Evolutionary conservation across 2,797 vertebrate species (phyloP).

Genomic region (Onychomys arenicola): DNA sequence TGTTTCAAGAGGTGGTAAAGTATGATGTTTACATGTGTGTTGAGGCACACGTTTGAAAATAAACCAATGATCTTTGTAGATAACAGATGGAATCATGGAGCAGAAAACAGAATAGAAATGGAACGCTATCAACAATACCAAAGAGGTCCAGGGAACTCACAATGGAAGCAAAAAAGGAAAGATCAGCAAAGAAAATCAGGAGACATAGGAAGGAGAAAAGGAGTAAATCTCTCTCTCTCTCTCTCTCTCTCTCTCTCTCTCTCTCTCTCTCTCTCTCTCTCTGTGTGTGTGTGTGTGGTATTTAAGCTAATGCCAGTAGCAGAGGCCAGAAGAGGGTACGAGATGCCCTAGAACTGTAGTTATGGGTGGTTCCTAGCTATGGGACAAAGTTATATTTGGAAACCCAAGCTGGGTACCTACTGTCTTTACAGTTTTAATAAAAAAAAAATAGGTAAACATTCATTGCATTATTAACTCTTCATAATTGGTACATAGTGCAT

Average conservation of each 20-base stretch:
- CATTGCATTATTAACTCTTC: background rate
- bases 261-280: too few relatives aligned
- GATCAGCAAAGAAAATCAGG: background rate
- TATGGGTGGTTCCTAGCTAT: background rate
- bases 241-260: too few relatives aligned
- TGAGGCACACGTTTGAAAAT: background rate
- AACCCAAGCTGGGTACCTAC: background rate
- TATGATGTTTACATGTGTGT: background rate
- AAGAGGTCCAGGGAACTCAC: background rate
- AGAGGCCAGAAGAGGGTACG: background rate
- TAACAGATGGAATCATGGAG: background rate
- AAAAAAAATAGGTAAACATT: background rate
- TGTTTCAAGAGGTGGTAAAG: background rate
- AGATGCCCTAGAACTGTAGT: background rate
- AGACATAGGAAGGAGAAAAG: background rate
- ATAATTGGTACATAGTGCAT: background rate
- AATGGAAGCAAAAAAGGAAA: background rate
- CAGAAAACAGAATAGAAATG: background rate
- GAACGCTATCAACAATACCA: background rate
- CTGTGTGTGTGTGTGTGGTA: background rate
- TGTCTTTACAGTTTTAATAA: background rate
- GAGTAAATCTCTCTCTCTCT: background rate
- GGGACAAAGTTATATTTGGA: background rate
- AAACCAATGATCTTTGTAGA: background rate
- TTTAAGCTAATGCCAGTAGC: background rate